Percentiles rank a stretch among this genome's conserved stretches.
These are phyloP conservation scores for Cremastobaeus sp. DNA, from an alignment of 2,888 invertebrate species.

Conservation along the genomic window DNA sequence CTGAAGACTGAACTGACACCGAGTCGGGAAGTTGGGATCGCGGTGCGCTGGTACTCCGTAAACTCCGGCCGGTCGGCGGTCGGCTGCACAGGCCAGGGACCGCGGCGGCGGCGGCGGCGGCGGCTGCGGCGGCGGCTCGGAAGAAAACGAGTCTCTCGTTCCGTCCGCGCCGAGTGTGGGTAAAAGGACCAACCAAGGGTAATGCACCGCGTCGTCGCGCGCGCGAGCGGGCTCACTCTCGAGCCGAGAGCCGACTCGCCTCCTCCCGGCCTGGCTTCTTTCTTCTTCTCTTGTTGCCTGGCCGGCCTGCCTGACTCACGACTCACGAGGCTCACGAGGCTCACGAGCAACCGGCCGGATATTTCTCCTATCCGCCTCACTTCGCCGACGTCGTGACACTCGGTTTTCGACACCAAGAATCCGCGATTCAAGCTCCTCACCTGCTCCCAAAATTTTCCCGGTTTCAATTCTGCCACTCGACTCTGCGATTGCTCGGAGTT, in stretches of 20 bases:
- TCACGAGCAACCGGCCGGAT: slow-evolving; percentile 28
- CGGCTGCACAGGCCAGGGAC: slow-evolving; percentile 50
- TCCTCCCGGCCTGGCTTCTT: slow-evolving; percentile 8
- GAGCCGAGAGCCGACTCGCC: too few relatives aligned
- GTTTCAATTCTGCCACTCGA: too few relatives aligned
- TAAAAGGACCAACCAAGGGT: slow-evolving; percentile 56
- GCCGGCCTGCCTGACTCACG: slow-evolving; percentile 39
- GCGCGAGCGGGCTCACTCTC: slow-evolving; percentile 22
- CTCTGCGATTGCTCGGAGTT: too few relatives aligned
- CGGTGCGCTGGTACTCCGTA: too few relatives aligned
- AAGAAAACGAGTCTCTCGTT: slow-evolving; percentile 57
- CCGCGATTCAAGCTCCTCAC: too few relatives aligned
- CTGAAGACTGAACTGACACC: too few relatives aligned
- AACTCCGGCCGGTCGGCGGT: too few relatives aligned
- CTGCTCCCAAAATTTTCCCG: too few relatives aligned
- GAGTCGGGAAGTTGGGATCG: slow-evolving; percentile 47
- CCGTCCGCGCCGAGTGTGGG: slow-evolving; percentile 50
- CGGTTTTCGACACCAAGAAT: too few relatives aligned
- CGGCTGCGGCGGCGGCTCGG: slow-evolving; percentile 49
- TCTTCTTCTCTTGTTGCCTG: slow-evolving; percentile 23
- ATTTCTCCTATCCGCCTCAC: slow-evolving; percentile 23
- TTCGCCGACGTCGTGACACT: slow-evolving; percentile 12
- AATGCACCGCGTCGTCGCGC: slow-evolving; percentile 51
- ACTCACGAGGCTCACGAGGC: too few relatives aligned
- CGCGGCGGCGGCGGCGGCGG: slow-evolving; percentile 36